Percentiles rank a stretch among this genome's conserved stretches.
These are phyloP conservation scores for Notiomystis cincta DNA, from an alignment of 2,113 vertebrate species.

Conservation along the genomic window DNA sequence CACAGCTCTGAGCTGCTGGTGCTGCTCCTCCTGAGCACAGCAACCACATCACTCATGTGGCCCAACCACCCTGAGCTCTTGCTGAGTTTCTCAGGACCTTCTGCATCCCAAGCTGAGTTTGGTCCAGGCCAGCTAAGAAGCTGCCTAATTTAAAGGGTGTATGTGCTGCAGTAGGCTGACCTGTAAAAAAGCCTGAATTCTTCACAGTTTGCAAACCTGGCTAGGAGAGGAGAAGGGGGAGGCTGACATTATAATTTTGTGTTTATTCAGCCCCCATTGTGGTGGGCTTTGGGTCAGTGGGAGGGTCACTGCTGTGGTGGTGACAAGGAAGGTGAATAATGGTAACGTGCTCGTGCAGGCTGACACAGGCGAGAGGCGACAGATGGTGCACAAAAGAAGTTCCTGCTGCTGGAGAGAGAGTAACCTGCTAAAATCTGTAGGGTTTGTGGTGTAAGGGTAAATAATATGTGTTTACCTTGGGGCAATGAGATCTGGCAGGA, in stretches of 20 bases:
- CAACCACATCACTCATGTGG: neutral
- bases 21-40: neutral
- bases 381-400: neutral
- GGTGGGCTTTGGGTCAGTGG: neutral
- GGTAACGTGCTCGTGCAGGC: accelerated
- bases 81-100: neutral
- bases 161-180: accelerated
- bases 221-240: neutral
- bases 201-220: neutral
- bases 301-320: neutral
- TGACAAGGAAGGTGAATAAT: neutral
- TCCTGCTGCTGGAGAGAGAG: neutral
- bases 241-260: neutral
- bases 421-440: neutral
- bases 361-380: neutral
- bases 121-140: neutral
- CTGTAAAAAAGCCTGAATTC: neutral
- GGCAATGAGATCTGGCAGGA: neutral
- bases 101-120: neutral
- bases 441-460: neutral
- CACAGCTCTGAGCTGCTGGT: neutral
- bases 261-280: neutral
- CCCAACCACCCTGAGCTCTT: neutral
- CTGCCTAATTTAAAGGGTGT: neutral
- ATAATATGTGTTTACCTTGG: neutral